These are phyloP conservation scores for Petrosia ficiformis DNA, from an alignment of 37 sponge, comb jelly and placozoan species.

Conservation along the genomic window DNA sequence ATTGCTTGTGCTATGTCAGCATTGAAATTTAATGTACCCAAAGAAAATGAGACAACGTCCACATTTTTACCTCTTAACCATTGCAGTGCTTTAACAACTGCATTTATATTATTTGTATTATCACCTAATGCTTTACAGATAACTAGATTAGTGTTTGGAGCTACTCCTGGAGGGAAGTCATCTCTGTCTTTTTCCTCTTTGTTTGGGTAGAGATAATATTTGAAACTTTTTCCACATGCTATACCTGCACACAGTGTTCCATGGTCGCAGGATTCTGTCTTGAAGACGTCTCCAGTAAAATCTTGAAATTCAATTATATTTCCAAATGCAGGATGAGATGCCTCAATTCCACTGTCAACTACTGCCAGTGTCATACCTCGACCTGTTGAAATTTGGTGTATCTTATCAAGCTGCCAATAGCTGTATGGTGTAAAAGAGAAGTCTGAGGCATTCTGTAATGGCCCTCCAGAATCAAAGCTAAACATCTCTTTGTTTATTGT, in stretches of 20 bases:
- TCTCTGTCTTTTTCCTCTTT: conserved; percentile 5
- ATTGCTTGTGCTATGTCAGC: conserved; percentile 28
- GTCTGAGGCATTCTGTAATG: too few species aligned
- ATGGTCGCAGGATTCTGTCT: conserved; percentile 49
- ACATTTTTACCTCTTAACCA: not conserved
- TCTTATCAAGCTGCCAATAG: conserved; percentile 32
- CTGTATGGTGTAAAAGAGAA: not conserved
- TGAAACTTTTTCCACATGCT: conserved; percentile 11
- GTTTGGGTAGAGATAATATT: not conserved
- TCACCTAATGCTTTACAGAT: conserved; percentile 37
- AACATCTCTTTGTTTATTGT: too few species aligned
- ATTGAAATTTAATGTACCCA: conserved; percentile 28
- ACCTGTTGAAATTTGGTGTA: conserved; percentile 32
- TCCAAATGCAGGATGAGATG: conserved; percentile 31
- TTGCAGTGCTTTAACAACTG: not conserved
- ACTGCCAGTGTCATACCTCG: conserved; percentile 39
- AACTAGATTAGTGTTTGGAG: conserved; percentile 40
- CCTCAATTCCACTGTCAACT: conserved; percentile 54
- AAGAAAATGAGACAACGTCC: conserved; percentile 51
- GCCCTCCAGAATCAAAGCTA: too few species aligned
- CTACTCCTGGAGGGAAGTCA: conserved; percentile 34
- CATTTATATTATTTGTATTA: not conserved
- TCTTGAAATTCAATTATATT: conserved; percentile 12
- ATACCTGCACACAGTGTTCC: conserved; percentile 59
- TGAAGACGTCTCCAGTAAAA: conserved; percentile 21